Evolutionary conservation across 2,797 vertebrate species (phyloP), one percentile per base, ranked within the genome.

Genomic region (Muscicapa comitata): DNA sequence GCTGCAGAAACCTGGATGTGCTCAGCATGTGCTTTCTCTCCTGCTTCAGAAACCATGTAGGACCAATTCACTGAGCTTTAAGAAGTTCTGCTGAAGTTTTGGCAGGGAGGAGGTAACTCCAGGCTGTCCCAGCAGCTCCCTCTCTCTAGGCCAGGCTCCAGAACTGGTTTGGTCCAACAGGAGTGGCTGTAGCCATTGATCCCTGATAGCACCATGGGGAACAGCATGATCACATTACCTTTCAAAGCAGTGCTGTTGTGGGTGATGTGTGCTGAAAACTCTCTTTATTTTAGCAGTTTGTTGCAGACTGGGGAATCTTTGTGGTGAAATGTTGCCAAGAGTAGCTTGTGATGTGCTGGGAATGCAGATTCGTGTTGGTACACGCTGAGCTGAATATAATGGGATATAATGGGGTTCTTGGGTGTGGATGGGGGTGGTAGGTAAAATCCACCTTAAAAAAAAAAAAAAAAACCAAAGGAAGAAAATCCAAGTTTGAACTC

Each of bases 171-270:
- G 6, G 45, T 63, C 47, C 37, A 10, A 29, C n/a, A 28, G 77
- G 59, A 81, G 40, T 35, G 81, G 43, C 78, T 54, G 37, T 37
- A 37, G 58, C 45, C 78, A 42, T 42, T 0, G 12, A 25, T 58
- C 20, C 20, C 63, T 18, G 2, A 13, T 20, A 61, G 35, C 0
- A 0, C 65, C 61, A 10, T 2, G 35, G 40, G 43, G 53, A 66
- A 13, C 19, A 71, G 37, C 21, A 11, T 1, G 2, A 12, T 13
- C 72, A 40, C 4, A 0, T 63, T 61, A 47, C 75, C 59, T 42
- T 59, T 29, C 53, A 4, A 40, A 90, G 53, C 5, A 35, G 17
- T 6, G 0, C n/a, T 0, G 0, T 21, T 38, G 29, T 43, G 20
- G 21, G 47, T 61, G 24, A 26, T 3, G 1, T n/a, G 6, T 6